Percentiles rank a stretch among this genome's conserved stretches.
These are phyloP conservation scores for Lordiphosa mommai DNA, from an alignment of 1,140 invertebrate species.

Conservation along the genomic window DNA sequence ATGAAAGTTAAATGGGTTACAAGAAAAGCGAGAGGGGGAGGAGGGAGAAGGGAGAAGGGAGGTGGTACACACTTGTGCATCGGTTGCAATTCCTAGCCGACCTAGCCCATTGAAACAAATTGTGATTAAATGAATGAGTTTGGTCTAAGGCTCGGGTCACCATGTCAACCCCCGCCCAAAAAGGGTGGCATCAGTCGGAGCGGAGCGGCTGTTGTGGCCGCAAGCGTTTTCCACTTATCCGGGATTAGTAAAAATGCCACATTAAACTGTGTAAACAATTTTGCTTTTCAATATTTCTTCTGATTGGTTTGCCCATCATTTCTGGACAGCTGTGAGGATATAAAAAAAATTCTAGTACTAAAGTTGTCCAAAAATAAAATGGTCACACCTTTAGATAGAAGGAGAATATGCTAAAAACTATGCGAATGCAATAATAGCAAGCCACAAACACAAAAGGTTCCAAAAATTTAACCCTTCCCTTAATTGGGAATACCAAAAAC, in stretches of 20 bases:
- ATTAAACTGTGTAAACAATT: slow-evolving; percentile 61
- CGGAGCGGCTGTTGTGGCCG: slow-evolving; percentile 27
- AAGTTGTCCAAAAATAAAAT: no score
- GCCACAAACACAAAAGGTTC: no score
- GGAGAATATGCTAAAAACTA: no score
- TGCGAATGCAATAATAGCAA: no score
- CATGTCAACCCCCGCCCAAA: slow-evolving; percentile 41
- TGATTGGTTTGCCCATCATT: no score
- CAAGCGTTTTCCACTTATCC: slow-evolving; percentile 60
- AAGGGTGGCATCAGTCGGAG: not conserved
- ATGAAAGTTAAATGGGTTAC: slow-evolving; percentile 62
- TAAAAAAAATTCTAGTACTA: no score
- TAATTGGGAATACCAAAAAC: no score
- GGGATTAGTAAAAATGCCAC: slow-evolving; percentile 63
- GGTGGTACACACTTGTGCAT: slow-evolving; percentile 32
- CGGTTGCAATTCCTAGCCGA: slow-evolving; percentile 41
- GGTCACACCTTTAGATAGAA: no score
- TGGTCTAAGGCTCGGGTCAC: slow-evolving; percentile 26
- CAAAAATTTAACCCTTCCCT: no score
- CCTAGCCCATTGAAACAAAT: slow-evolving; percentile 42
- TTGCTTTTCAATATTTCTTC: not conserved
- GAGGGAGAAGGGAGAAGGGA: not conserved
- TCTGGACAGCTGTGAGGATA: no score
- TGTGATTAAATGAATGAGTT: slow-evolving; percentile 66
- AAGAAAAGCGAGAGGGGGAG: not conserved